Evolutionary conservation across 2,113 vertebrate species (phyloP).

Genomic region (Monopterus albus): DNA sequence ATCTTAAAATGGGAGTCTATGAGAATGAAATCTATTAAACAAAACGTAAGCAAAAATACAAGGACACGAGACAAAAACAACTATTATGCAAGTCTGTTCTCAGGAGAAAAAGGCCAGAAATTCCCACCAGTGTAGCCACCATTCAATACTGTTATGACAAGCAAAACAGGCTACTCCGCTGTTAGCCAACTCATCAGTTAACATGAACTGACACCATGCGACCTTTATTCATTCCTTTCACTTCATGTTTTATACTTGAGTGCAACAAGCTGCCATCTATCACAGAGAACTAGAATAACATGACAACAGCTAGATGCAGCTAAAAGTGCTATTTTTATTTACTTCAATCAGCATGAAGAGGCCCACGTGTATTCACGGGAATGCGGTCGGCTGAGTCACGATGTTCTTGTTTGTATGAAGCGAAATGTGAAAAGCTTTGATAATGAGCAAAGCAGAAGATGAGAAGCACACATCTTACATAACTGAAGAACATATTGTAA

Average conservation of each 20-base stretch:
- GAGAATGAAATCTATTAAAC: too few species aligned
- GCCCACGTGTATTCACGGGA: slow-evolving; percentile 3
- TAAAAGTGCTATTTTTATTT: neutral
- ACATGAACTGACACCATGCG: slow-evolving; percentile 44
- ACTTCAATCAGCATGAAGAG: slow-evolving; percentile 11
- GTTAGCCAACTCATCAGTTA: slow-evolving; percentile 30
- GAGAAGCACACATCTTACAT: slow-evolving; percentile 63
- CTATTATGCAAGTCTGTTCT: slow-evolving; percentile 11
- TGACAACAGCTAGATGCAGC: neutral
- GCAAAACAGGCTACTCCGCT: slow-evolving; percentile 23
- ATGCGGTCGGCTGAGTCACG: slow-evolving; percentile 17
- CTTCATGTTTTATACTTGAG: slow-evolving; percentile 44
- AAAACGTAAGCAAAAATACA: neutral
- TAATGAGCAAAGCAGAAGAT: slow-evolving; percentile 60
- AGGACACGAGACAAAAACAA: neutral
- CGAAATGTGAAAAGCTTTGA: slow-evolving; percentile 61
- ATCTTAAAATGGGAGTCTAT: too few species aligned
- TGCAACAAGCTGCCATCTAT: slow-evolving; percentile 14
- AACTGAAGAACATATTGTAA: slow-evolving; percentile 69
- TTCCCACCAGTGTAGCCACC: slow-evolving; percentile 6
- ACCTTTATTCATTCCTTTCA: slow-evolving; percentile 46
- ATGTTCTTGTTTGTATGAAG: slow-evolving; percentile 61
- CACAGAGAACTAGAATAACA: slow-evolving; percentile 23
- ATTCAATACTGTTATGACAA: slow-evolving; percentile 39
- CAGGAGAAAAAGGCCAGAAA: slow-evolving; percentile 7